These are phyloP conservation scores for Urocyon cinereoargenteus DNA, from an alignment of 2,797 vertebrate species.

Conservation along the genomic window DNA sequence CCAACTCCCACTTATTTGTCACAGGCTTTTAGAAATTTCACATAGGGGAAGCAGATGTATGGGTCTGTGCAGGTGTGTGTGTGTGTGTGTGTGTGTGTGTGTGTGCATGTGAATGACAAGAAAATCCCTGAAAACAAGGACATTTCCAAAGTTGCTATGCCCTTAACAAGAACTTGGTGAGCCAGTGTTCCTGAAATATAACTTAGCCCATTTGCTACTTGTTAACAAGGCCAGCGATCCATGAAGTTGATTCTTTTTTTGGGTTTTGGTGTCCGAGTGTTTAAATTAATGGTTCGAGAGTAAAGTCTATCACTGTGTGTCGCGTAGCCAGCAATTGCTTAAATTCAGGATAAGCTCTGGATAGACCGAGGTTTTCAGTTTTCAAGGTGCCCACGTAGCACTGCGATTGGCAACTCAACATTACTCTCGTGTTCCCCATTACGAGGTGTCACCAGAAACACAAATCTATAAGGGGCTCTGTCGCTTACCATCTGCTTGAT, in stretches of 20 bases:
- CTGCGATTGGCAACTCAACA: constrained; percentile 68
- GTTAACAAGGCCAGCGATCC: constrained; percentile 84
- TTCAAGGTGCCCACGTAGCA: constrained; percentile 70
- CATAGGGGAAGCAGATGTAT: not conserved
- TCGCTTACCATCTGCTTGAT: constrained; percentile 75
- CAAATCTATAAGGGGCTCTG: constrained; percentile 61
- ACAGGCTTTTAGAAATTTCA: not conserved
- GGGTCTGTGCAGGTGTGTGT: not conserved
- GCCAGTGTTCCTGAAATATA: constrained; percentile 74
- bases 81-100: not conserved
- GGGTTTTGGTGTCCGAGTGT: constrained; percentile 75
- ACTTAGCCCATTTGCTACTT: constrained; percentile 80
- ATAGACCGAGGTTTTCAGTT: constrained; percentile 46
- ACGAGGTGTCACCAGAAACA: constrained; percentile 74
- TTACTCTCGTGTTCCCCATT: constrained; percentile 71
- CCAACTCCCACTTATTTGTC: not conserved
- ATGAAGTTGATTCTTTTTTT: constrained; percentile 84
- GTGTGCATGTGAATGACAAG: not conserved
- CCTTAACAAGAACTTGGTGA: constrained; percentile 72
- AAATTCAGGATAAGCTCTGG: constrained; percentile 74
- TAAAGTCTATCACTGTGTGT: constrained; percentile 74
- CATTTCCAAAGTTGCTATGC: constrained; percentile 29
- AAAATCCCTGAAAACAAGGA: constrained; percentile 48
- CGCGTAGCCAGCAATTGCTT: constrained; percentile 72
- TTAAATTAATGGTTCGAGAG: constrained; percentile 84